Base-by-base conservation (phyloP, 30 jellyfish, hydroid and myxozoan species). In the Chrysaora quinquecirrha region DNA sequence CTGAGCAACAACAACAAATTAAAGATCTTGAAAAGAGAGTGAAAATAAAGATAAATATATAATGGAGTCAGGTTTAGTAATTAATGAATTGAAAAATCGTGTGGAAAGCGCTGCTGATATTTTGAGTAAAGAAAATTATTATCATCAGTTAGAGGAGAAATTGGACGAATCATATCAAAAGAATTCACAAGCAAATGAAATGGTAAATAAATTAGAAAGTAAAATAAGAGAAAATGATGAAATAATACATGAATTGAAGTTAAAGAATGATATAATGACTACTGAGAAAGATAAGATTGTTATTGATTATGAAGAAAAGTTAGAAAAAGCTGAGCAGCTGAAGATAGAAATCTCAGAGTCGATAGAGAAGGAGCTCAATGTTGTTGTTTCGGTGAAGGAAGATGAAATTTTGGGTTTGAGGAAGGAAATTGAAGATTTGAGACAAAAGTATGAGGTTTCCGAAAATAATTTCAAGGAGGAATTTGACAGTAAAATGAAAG, bases 41-140 rank as follows among this genome's bases (percentile, higher is more conserved):
- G 32, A 54, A 34, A 31, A 54, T 0, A 68, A 56, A 60, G 90
- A 87, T 32, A 76, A 73, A 47, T 70, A 34, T 48, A n/a, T 87
- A 14, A 9, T 30, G 43, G 97, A 93, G 52, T 38, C 78, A 56
- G 76, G 87, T 22, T 14, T 52, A 1, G 94, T 93, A 14, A 87
- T 87, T 18, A 21, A 38, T 3, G 97, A 87, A 24, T 52, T 93
- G 35, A 90, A 86, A 61, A 35, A 30, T 1, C 90, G 96, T 1
- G 87, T 93, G 9, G 98, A 93, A 58, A 34, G 16, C 50, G 97
- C 96, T 1, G 90, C 97, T n/a, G 94, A 82, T 50, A 73, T 93
- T 12, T 38, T 87, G 65, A 71, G 97, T 31, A 87, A 82, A 56
- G 90, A 93, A 71, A 64, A 76, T 21, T 87, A 86, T 74, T 93